Base-by-base conservation (phyloP, 2,797 vertebrate species). In the Arnoldichthys spilopterus region DNA sequence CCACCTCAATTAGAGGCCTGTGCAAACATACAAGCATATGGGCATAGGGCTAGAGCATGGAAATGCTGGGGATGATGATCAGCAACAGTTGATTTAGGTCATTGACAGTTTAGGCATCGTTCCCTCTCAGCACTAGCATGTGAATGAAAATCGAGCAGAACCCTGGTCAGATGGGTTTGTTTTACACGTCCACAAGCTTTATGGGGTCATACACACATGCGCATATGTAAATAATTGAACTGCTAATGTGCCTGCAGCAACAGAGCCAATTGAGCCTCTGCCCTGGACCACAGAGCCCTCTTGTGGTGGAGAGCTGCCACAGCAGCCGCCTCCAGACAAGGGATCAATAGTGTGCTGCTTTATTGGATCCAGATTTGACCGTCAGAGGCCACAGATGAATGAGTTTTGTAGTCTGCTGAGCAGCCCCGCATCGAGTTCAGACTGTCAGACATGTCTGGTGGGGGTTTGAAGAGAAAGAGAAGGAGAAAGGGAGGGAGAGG, bases 281-380 rank as follows among this genome's bases (percentile, higher is more conserved):
- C 76, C 88, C 89, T 91, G 86, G 90, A 82, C 88, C 90, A 91
- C 80, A 86, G 92, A 90, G 93, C 91, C 93, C 91, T 92, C 94
- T 88, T 87, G 94, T 93, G 94, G 89, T 3, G 6, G 75, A 15
- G 77, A 15, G 0, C 18, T 63, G 76, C 72, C 87, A 37, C 30
- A 0, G 54, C 75, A 66, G 0, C 59, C 40, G 30, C 68, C 74
- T 45, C 49, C 22, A 83, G 88, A 90, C 90, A 90, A 85, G 87
- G 89, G 90, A 92, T 94, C 91, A 91, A 93, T 94, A 87, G 89
- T 87, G 86, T 85, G 87, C 85, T 74, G 71, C 89, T 93, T 94
- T 94, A 95, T 95, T 94, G 91, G 90, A 93, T 93, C 94, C 94
- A 95, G 94, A 95, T 93, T 94, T 94, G 91, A 92, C 90, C 90